Evolutionary conservation across 2,113 vertebrate genomes (phyloP).

Genomic region (Odobenus rosmarus): DNA sequence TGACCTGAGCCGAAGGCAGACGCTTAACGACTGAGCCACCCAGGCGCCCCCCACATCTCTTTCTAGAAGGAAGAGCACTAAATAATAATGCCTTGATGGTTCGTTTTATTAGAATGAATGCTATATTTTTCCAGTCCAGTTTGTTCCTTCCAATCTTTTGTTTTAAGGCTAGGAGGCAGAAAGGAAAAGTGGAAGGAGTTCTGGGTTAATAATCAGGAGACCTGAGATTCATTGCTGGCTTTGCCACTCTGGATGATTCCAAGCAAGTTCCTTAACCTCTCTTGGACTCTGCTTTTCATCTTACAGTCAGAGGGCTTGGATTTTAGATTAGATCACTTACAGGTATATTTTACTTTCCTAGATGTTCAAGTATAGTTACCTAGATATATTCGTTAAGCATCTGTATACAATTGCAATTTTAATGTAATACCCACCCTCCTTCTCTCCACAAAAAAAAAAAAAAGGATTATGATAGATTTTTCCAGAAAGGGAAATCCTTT

Average conservation of each 20-base stretch:
- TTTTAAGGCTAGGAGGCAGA: not conserved
- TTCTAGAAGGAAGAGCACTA: not conserved
- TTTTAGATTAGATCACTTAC: not conserved
- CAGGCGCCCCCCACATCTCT: not conserved
- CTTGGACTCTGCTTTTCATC: not conserved
- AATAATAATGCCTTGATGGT: not conserved
- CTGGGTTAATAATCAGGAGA: constrained; percentile 20
- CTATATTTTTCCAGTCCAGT: not conserved
- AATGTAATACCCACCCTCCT: not conserved
- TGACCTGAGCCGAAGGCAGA: too few relatives aligned
- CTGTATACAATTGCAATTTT: not conserved
- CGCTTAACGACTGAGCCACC: too few relatives aligned
- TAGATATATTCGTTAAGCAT: not conserved
- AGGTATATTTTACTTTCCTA: constrained; percentile 11
- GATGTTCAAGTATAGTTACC: not conserved
- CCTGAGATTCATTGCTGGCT: not conserved
- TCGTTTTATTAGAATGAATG: not conserved
- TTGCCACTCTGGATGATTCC: not conserved
- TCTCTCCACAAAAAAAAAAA: not conserved
- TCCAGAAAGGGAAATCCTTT: not conserved
- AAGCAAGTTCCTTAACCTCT: not conserved
- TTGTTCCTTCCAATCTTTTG: not conserved
- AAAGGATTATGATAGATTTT: not conserved
- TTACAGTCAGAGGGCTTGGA: not conserved
- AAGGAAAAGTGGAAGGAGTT: not conserved